These are phyloP conservation scores for Brachionichthys hirsutus DNA, from an alignment of 2,113 vertebrate species.

Conservation along the genomic window DNA sequence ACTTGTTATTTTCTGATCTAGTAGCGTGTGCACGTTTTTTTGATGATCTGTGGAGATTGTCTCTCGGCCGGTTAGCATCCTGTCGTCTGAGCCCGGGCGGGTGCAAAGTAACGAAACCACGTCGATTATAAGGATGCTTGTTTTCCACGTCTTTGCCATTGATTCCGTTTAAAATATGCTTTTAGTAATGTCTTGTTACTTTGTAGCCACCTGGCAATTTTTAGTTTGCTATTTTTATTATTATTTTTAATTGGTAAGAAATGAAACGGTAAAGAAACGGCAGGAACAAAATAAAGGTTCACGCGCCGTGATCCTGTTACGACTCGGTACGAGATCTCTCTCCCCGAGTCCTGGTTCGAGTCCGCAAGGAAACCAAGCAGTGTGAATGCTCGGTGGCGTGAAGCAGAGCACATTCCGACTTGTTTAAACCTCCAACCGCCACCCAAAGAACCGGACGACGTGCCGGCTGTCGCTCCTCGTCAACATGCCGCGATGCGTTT, in stretches of 20 bases:
- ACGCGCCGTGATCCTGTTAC: not conserved
- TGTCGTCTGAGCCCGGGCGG: too few species aligned
- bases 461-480: too few species aligned
- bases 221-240: not conserved
- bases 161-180: not conserved
- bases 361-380: not conserved
- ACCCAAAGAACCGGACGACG: too few species aligned
- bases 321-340: not conserved
- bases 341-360: not conserved
- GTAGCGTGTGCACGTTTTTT: too few species aligned
- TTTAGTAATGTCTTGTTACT: not conserved
- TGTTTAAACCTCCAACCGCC: too few species aligned
- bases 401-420: not conserved
- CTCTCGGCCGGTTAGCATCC: too few species aligned
- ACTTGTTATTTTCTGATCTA: too few species aligned
- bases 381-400: not conserved
- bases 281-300: not conserved
- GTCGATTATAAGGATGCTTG: too few species aligned
- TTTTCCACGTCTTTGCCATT: not conserved
- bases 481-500: slow-evolving; percentile 32
- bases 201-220: not conserved
- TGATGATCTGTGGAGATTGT: too few species aligned
- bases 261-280: too few species aligned
- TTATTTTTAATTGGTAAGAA: slow-evolving; percentile 10
- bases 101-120: too few species aligned